Evolutionary conservation across 2,797 vertebrate species (phyloP).

Genomic region (Apodemus agrarius): DNA sequence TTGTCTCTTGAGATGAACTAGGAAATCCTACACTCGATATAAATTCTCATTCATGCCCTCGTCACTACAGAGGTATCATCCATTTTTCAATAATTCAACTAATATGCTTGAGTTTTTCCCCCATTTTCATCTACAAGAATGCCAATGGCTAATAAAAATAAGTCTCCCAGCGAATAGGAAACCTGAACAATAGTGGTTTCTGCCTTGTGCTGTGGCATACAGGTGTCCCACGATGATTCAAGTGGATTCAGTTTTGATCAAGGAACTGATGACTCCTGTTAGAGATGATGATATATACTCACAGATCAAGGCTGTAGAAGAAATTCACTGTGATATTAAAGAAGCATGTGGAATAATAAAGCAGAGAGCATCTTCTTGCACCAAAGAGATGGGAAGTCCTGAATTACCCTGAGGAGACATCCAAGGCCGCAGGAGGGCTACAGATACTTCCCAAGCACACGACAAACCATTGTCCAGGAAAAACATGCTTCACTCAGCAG

Average conservation of each 20-base stretch:
- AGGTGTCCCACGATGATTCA: neutral
- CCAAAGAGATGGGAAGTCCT: neutral
- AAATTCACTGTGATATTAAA: neutral
- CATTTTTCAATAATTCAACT: neutral
- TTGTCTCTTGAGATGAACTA: neutral
- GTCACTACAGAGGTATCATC: neutral
- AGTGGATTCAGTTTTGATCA: neutral
- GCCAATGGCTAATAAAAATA: neutral
- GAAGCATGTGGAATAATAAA: neutral
- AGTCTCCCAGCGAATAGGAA: neutral
- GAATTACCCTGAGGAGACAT: neutral
- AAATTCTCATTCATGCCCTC: neutral
- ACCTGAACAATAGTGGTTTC: neutral
- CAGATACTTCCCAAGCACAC: neutral
- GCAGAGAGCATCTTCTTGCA: neutral
- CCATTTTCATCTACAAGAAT: neutral
- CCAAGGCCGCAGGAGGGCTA: neutral
- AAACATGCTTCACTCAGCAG: neutral
- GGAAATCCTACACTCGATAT: neutral
- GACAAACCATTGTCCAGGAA: neutral
- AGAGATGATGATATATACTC: neutral
- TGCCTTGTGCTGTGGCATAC: neutral
- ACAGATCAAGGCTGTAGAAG: neutral
- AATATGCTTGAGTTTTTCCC: neutral
- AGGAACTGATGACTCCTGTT: neutral